Evolutionary conservation across 1,140 invertebrate genomes (phyloP).

Genomic region (Sesamia nonagrioides): DNA sequence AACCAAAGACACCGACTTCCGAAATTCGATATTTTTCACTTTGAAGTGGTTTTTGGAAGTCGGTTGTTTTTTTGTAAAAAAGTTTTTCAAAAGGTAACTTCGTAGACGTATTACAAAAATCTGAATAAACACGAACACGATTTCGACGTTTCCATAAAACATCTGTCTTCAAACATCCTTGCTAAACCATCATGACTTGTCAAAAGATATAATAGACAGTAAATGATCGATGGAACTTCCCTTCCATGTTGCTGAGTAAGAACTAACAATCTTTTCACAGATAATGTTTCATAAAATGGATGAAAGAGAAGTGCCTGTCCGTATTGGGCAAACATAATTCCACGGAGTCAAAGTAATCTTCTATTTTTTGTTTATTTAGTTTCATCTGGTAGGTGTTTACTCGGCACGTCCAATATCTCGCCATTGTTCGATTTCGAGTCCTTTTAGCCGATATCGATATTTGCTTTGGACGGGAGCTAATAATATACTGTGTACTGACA

Average conservation of each 20-base stretch:
- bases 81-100: too few relatives aligned
- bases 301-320: constrained; percentile 10
- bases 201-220: background rate
- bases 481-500: background rate
- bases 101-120: too few relatives aligned
- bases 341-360: constrained; percentile 10
- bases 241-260: too few relatives aligned
- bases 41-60: too few relatives aligned
- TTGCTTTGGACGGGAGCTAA: constrained; percentile 42
- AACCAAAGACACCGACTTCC: too few relatives aligned
- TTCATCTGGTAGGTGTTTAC: constrained; percentile 33
- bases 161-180: background rate
- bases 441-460: constrained; percentile 39
- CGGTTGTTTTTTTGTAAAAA: too few relatives aligned
- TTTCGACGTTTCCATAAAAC: too few relatives aligned
- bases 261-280: background rate
- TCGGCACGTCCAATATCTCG: constrained; percentile 37
- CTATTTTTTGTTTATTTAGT: constrained; percentile 24
- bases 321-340: constrained; percentile 25
- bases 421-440: constrained; percentile 34
- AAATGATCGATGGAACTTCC: constrained; percentile 6
- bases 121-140: too few relatives aligned
- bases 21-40: too few relatives aligned
- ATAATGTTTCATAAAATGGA: background rate
- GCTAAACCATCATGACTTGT: background rate